Base-by-base conservation (phyloP, 2,797 vertebrate species). In the Australoheros facetus region DNA sequence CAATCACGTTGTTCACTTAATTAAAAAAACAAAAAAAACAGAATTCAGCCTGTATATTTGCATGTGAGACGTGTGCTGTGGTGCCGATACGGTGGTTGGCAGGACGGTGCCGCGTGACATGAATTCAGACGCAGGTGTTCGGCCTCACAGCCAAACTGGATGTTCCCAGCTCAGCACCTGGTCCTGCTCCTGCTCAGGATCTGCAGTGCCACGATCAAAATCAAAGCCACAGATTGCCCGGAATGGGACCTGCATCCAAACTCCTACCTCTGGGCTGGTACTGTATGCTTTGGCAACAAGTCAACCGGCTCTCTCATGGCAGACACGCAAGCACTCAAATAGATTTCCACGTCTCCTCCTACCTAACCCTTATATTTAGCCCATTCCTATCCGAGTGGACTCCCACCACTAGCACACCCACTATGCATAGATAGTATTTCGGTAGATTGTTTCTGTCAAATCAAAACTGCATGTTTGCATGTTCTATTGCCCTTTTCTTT, bases 231-330 rank as follows among this genome's bases (percentile, higher is more conserved):
- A 82, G 76, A 30, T 57, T 58, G 56, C 58, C n/a, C 58, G 7
- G 2, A 19, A 66, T 34, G 58, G 28, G 60, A 51, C 60, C 59
- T 39, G 54, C 82, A 82, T 78, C 79, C 76, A 77, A 28, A 14
- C 56, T 83, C 77, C 71, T 7, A 30, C n/a, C 28, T 57, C 30
- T 5, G 34, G 76, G n/a, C 55, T 70, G 84, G 84, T 75, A 73
- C 76, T 91, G 83, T 88, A 56, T 86, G 81, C 87, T 88, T 91
- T 92, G 92, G 88, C 91, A 89, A 39, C 80, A 77, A 87, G 82
- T 94, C 90, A 88, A 72, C 26, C 56, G 19, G 72, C 84, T 54
- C 74, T 78, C 77, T 79, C 77, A 56, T 73, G 16, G 66, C 58
- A 85, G 79, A 78, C 85, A 87, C 55, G 16, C 82, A 80, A 85